Evolutionary conservation across 2,888 invertebrate genomes (phyloP).

Genomic region (Sipha maydis): DNA sequence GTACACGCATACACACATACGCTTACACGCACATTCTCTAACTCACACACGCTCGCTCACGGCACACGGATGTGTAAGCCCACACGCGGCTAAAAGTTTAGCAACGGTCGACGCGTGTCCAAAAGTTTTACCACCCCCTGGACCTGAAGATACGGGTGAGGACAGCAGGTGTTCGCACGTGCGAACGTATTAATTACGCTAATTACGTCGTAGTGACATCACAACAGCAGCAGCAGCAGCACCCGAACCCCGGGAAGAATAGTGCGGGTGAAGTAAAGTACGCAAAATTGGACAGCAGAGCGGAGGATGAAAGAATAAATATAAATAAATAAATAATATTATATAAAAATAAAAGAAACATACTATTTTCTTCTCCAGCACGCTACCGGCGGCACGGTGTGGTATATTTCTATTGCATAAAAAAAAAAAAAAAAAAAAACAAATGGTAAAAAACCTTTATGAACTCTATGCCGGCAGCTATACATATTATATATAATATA

Average conservation of each 20-base stretch:
- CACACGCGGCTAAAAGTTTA: slow-evolving; percentile 35
- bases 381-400: not conserved
- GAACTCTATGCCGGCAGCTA: too few relatives aligned
- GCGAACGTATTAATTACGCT: slow-evolving; percentile 60
- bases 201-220: slow-evolving; percentile 42
- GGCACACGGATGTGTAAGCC: not conserved
- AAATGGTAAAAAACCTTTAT: too few relatives aligned
- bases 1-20: not conserved
- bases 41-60: not conserved
- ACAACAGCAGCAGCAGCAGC: too few relatives aligned
- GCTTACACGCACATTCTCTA: not conserved
- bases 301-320: not conserved
- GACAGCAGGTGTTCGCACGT: slow-evolving; percentile 55
- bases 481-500: too few relatives aligned
- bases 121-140: slow-evolving; percentile 33
- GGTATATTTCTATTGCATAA: too few relatives aligned
- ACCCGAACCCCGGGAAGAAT: too few relatives aligned
- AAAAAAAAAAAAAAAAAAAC: too few relatives aligned
- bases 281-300: not conserved
- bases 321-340: not conserved
- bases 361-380: not conserved
- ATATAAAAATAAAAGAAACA: too few relatives aligned
- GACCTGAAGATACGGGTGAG: not conserved
- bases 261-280: not conserved
- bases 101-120: slow-evolving; percentile 52